These are phyloP conservation scores for Drosophila mimica DNA, from an alignment of 2,888 invertebrate species.

Conservation along the genomic window DNA sequence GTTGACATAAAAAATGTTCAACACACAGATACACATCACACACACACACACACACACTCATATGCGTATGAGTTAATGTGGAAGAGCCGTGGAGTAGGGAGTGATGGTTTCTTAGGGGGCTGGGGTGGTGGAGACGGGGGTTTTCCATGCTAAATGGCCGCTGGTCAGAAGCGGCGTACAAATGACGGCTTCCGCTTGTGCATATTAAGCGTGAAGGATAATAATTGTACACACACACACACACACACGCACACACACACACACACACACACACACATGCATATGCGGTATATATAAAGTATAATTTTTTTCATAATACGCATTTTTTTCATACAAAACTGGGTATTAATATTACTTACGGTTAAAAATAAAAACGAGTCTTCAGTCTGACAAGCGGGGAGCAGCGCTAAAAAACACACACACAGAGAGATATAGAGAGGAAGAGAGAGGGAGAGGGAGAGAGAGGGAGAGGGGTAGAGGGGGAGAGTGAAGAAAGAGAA, in stretches of 20 bases:
- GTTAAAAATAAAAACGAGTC: conserved; percentile 71
- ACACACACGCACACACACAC: conserved; percentile 43
- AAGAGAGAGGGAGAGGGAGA: neutral
- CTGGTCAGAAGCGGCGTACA: conserved; percentile 76
- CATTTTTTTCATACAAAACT: conserved; percentile 56
- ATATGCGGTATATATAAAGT: conserved; percentile 47
- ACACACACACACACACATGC: conserved; percentile 1
- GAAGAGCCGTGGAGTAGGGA: neutral
- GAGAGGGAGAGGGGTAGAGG: neutral
- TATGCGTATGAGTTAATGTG: conserved; percentile 14
- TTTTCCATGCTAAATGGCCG: conserved; percentile 71
- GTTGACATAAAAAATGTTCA: conserved; percentile 54
- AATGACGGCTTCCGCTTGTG: conserved; percentile 81
- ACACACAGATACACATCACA: neutral
- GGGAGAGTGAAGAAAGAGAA: neutral
- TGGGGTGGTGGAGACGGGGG: conserved; percentile 2
- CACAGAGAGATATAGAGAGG: too few relatives aligned
- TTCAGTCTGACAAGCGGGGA: conserved; percentile 60
- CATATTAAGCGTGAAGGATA: conserved; percentile 81
- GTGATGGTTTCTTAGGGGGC: neutral
- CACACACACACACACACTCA: conserved; percentile 8
- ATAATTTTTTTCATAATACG: conserved; percentile 55
- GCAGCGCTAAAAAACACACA: neutral
- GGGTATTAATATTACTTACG: conserved; percentile 81
- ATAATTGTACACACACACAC: conserved; percentile 72